Percentiles rank a stretch among this genome's conserved stretches.
phyloP scores from a whole-genome alignment of 2,113 vertebrate genomes.

The human (Homo sapiens) region GRCh38 chr2:217789501-217790000 shows the following conservation, averaged over 20 bases:
- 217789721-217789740: too few relatives aligned
- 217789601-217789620: too few relatives aligned
- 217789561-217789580: not conserved
- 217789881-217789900: not conserved
- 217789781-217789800: not conserved
- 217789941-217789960: not conserved
- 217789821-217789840: not conserved
- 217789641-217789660: not conserved
- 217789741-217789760: accelerated
- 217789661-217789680: not conserved
- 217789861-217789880: not conserved
- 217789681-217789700: not conserved
- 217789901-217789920: not conserved
- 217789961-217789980: not conserved
- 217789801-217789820: not conserved
- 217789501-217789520: not conserved
- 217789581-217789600: not conserved
- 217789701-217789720: not conserved
- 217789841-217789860: too few relatives aligned
- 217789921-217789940: not conserved
- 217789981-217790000: constrained; percentile 5
- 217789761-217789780: too few relatives aligned
- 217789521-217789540: not conserved
- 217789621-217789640: not conserved
- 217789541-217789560: not conserved